A percentile compares a stretch with the other conserved stretches of the same genome.
These are phyloP conservation scores for Montipora cactus DNA, from an alignment of 64 coral and sea anemone species.

Conservation along the genomic window DNA sequence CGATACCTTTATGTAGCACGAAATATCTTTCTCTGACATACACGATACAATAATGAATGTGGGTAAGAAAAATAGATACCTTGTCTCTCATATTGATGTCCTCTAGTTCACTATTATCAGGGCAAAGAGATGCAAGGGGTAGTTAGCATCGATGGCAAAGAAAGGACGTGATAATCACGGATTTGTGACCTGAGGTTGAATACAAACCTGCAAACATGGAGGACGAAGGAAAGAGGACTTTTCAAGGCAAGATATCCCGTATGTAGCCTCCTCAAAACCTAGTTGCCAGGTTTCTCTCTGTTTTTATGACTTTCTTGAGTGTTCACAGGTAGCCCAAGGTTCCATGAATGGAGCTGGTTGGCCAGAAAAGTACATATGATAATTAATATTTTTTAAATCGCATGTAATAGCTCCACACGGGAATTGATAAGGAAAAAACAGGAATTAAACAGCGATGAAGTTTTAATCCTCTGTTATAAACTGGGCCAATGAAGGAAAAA, in stretches of 20 bases:
- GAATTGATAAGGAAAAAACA: too few species aligned
- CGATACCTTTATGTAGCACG: not conserved
- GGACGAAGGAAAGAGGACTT: constrained; percentile 31
- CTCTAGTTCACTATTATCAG: constrained; percentile 44
- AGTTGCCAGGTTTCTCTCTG: constrained; percentile 1
- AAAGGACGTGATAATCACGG: not conserved
- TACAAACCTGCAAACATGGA: constrained; percentile 74
- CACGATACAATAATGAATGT: not conserved
- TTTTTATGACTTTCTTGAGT: too few species aligned
- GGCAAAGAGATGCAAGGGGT: not conserved
- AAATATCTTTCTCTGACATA: not conserved
- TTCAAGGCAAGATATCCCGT: constrained; percentile 11
- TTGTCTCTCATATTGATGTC: constrained; percentile 81
- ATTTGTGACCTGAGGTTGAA: not conserved
- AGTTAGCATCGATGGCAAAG: constrained; percentile 38
- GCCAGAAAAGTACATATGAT: too few species aligned
- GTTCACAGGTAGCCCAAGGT: too few species aligned
- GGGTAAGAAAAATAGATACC: not conserved
- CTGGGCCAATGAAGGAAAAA: too few species aligned
- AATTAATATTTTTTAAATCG: too few species aligned
- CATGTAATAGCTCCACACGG: too few species aligned
- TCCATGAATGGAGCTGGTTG: too few species aligned
- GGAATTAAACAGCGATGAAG: too few species aligned
- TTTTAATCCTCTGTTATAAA: too few species aligned
- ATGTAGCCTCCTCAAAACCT: constrained; percentile 12